phyloP scores from a whole-genome alignment of 2,888 invertebrate species.

The Aspidiotus rigidus region DNA sequence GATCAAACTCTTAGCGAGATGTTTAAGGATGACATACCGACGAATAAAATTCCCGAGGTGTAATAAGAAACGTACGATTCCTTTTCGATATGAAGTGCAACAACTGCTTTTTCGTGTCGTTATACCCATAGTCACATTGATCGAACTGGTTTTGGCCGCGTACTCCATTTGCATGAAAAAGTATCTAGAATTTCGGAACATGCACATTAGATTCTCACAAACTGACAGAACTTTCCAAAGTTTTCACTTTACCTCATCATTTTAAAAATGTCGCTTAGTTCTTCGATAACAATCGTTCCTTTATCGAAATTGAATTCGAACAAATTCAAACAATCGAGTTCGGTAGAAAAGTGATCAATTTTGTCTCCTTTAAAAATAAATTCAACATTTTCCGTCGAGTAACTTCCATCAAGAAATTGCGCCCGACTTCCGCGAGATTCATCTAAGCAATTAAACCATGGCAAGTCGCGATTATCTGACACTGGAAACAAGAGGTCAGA shows the following conservation, averaged over 20 bases:
- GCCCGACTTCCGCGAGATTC: no score
- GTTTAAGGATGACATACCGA: constrained; percentile 33
- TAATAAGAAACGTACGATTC: constrained; percentile 36
- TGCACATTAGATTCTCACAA: not conserved
- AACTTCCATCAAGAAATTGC: no score
- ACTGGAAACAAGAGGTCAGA: no score
- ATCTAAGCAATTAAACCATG: no score
- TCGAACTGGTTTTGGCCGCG: constrained; percentile 28
- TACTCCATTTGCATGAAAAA: constrained; percentile 32
- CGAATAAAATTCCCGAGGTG: constrained; percentile 36
- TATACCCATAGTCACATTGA: constrained; percentile 22
- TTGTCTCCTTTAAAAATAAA: not conserved
- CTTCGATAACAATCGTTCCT: constrained; percentile 36
- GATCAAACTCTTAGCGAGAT: no score
- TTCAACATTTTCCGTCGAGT: no score
- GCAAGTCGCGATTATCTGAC: no score
- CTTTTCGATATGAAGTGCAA: constrained; percentile 29
- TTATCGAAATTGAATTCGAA: constrained; percentile 37
- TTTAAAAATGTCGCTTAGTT: constrained; percentile 36
- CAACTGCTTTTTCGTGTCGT: constrained; percentile 11
- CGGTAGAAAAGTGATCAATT: not conserved
- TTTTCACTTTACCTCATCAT: constrained; percentile 35
- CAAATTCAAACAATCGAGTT: constrained; percentile 25
- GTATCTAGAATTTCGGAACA: constrained; percentile 16
- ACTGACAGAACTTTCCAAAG: not conserved